Evolutionary conservation across 2,888 invertebrate genomes (phyloP), one percentile per base, ranked within the genome.

Genomic region (Agrotis clavis): DNA sequence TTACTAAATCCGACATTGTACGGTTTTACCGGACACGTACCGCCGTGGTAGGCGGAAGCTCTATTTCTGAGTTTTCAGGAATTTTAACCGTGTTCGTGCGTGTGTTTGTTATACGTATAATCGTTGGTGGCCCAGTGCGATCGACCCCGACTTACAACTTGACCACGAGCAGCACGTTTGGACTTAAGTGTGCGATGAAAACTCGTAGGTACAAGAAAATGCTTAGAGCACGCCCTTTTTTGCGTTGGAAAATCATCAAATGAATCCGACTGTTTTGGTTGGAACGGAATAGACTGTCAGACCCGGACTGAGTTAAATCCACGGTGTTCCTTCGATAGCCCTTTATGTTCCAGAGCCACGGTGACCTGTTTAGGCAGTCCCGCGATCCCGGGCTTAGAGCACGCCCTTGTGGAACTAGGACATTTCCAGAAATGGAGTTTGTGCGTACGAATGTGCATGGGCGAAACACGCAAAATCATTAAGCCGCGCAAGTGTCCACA

Each of bases 1-100:
- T 77, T 59, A 71, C 71, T 48, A 62, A 77, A 71, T 41, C 59
- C 25, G 48, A 82, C 67, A 53, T 71, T 66, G 79, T 82, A 64
- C 59, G 45, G 60, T 35, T 67, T 81, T 50, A 54, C 67, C 69
- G 53, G 78, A 71, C 59, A 66, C 67, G 72, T 65, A 62, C 25
- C 57, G 19, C 21, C 9, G 35, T 7, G 30, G n/a, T n/a, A 48
- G 56, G 62, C 82, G 82, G 72, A 82, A 82, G 41, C 35, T 62
- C 62, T 71, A 65, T 82, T 79, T 71, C 66, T 50, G 78, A 25
- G 35, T 56, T 48, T 68, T 66, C 13, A 13, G 25, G 50, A 77
- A 71, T 71, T 71, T 68, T 66, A 62, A 71, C 59, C 14, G 51
- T 51, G 59, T 70, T 75, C 41, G 60, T 76, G 77, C 60, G 67